Evolutionary conservation across 1,140 invertebrate species (phyloP).

Genomic region (Saccostrea cuccullata): DNA sequence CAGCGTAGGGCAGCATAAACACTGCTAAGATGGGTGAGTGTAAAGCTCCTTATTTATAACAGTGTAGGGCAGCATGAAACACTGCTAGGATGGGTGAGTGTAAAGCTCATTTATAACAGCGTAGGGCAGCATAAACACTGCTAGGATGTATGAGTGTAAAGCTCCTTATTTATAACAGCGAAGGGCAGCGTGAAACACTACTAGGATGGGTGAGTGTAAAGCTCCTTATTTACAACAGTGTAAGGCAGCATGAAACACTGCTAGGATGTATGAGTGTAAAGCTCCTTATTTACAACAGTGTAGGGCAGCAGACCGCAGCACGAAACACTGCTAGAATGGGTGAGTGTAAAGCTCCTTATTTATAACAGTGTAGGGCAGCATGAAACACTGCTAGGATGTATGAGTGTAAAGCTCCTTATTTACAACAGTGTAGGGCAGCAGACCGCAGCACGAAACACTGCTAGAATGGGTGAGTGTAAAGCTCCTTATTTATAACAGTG

Average conservation of each 20-base stretch:
- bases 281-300: background rate
- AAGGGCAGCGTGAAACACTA: conserved; percentile 89
- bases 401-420: conserved; percentile 78
- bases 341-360: conserved; percentile 58
- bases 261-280: conserved; percentile 90
- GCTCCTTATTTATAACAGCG: conserved; percentile 68
- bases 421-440: no score
- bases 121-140: conserved; percentile 71
- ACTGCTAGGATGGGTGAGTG: conserved; percentile 54
- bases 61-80: conserved; percentile 72
- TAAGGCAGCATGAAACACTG: conserved; percentile 90
- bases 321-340: conserved; percentile 72
- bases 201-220: conserved; percentile 93
- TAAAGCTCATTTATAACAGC: background rate
- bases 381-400: conserved; percentile 86
- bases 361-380: no score
- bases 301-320: no score
- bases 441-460: conserved; percentile 76
- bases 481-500: background rate
- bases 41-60: background rate
- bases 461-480: conserved; percentile 56
- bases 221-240: no score
- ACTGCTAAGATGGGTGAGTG: conserved; percentile 92
- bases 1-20: conserved; percentile 81
- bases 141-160: conserved; percentile 55